Evolutionary conservation across 1,140 invertebrate species (phyloP).

Genomic region (Ladona fulva): DNA sequence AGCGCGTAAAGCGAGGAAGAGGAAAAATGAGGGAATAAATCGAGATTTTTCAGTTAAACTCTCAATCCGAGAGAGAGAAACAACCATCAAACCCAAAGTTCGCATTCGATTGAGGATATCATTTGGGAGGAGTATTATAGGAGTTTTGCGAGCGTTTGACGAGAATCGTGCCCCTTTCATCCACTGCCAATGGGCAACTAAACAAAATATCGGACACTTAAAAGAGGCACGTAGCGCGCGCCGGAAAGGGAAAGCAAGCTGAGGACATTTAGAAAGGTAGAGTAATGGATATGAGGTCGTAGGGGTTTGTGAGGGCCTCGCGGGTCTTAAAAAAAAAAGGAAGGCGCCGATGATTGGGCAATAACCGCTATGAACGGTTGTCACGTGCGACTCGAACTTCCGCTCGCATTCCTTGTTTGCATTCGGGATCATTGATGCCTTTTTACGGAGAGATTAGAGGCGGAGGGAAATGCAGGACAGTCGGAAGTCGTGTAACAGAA

Average conservation of each 20-base stretch:
- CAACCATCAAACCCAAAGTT: background rate
- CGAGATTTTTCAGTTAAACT: constrained; percentile 2
- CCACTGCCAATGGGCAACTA: background rate
- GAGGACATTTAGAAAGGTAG: too few relatives aligned
- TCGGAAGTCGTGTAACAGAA: too few relatives aligned
- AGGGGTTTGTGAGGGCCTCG: too few relatives aligned
- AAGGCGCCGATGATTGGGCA: background rate
- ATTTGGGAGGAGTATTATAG: background rate
- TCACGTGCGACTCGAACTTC: background rate
- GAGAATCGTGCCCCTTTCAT: background rate
- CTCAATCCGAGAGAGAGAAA: background rate
- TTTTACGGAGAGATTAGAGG: too few relatives aligned
- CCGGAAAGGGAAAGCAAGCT: too few relatives aligned
- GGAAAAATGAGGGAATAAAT: background rate
- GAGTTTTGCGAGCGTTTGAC: background rate
- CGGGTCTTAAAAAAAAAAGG: too few relatives aligned
- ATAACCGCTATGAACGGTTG: background rate
- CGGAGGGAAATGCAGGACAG: too few relatives aligned
- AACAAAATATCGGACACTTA: constrained; percentile 1
- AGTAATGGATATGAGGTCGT: too few relatives aligned
- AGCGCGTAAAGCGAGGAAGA: background rate
- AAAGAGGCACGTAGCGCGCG: background rate
- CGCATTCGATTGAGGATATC: background rate
- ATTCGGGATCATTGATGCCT: too few relatives aligned
- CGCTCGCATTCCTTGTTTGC: too few relatives aligned